Evolutionary conservation across 2,888 invertebrate genomes (phyloP), one percentile per base, ranked within the genome.

Genomic region (Pediacus dermestoides): DNA sequence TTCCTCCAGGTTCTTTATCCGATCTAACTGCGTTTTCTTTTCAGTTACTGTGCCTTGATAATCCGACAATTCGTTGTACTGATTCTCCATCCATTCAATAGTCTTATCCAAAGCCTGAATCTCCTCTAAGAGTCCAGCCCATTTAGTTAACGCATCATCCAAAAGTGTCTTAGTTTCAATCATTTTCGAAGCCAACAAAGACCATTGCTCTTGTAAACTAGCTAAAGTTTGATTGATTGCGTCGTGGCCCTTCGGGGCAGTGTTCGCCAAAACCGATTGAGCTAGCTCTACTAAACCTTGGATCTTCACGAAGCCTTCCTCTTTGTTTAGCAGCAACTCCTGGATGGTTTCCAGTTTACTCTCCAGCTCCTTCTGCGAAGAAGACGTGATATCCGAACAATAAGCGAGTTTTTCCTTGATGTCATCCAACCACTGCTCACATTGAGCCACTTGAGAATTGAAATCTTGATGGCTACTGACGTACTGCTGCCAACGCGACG

Each of bases 401-500:
- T 88, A 89, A 34, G 85, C 81, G n/a, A 95, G 67, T 64, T 90
- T 91, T 47, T 85, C 83, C 57, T 81, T 80, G 9, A 91, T 80
- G 34, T 84, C 84, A 50, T 84, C 82, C 11, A 94, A 75, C 91
- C 92, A 92, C 43, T 83, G 80, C 3, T 79, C 78, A 44, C 88
- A 89, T 57, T 89, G 88, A 0, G 82, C 77, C 1, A 89, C 74
- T 57, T 85, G 82, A 46, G 81, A 83, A 34, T 90, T 82, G 58
- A 91, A 91, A 57, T 92, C 89, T 71, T 90, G 87, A 63, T 93
- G 92, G 15, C 82, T 82, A 27, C 79, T 80, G 0, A 90, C 92
- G 64, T 91, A 93, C 48, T 89, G 88, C 58, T 92, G 90, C 95
- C 95, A 95, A 53, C 89, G 86, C 34, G 81, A 80, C 14, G 88